Evolutionary conservation across 2,113 vertebrate species (phyloP).

Genomic region (Gracilinanus agilis): DNA sequence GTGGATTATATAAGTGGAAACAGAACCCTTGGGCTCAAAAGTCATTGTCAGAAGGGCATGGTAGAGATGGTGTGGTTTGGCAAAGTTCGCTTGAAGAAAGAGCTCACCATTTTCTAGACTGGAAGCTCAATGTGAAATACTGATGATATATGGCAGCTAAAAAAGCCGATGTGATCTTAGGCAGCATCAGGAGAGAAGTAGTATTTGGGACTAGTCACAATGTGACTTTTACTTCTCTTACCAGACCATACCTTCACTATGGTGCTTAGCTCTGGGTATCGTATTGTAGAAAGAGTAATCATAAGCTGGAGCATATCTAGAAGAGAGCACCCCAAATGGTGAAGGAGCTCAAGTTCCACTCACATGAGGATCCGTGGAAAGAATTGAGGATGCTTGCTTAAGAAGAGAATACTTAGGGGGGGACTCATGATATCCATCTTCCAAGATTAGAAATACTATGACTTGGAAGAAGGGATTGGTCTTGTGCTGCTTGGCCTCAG

Average conservation of each 20-base stretch:
- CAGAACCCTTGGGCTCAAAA: neutral
- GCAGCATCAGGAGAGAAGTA: no score
- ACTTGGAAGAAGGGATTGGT: neutral
- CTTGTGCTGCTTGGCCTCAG: neutral
- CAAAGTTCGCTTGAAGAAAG: no score
- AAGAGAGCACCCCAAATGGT: neutral
- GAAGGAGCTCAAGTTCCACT: neutral
- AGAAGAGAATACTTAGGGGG: neutral
- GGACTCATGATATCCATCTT: no score
- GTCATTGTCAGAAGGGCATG: no score
- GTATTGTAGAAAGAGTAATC: neutral
- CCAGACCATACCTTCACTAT: no score
- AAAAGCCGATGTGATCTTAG: no score
- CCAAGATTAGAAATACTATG: neutral
- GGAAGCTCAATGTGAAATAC: no score
- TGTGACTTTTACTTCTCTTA: neutral
- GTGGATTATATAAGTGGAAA: neutral
- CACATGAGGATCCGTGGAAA: neutral
- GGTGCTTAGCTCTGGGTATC: neutral
- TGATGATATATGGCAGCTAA: no score
- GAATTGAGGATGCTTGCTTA: neutral
- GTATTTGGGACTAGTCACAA: neutral
- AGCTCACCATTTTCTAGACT: no score
- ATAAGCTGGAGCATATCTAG: neutral
- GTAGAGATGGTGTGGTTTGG: no score